Evolutionary conservation across 2,888 invertebrate species (phyloP).

Genomic region (Vandiemenella viatica): DNA sequence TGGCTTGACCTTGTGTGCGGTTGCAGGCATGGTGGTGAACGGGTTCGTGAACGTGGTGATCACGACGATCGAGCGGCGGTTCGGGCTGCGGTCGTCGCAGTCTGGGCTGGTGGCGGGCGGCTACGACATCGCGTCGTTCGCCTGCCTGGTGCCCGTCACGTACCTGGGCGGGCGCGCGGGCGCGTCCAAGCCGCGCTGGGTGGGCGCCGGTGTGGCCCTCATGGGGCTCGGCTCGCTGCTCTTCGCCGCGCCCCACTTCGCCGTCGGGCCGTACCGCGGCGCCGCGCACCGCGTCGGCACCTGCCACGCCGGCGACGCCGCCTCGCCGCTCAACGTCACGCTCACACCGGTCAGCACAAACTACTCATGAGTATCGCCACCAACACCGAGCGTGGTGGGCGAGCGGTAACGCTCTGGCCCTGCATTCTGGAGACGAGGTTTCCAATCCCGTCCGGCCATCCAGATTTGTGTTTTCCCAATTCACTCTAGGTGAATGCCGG

Average conservation of each 20-base stretch:
- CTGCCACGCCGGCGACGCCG: slow-evolving; percentile 19
- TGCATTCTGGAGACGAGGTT: too few species aligned
- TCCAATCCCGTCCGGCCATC: too few species aligned
- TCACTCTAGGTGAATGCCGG: too few species aligned
- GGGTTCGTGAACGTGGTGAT: slow-evolving; percentile 79
- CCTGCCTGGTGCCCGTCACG: slow-evolving; percentile 67
- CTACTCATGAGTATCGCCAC: too few species aligned
- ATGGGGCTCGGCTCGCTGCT: slow-evolving; percentile 61
- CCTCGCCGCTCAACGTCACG: too few species aligned
- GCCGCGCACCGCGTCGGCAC: slow-evolving; percentile 23
- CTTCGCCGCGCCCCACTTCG: slow-evolving; percentile 69
- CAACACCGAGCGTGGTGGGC: too few species aligned
- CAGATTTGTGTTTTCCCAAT: too few species aligned
- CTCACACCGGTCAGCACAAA: too few species aligned
- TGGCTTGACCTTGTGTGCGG: slow-evolving; percentile 9
- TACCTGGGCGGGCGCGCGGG: slow-evolving; percentile 63
- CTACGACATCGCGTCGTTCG: slow-evolving; percentile 76
- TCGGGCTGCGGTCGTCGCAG: slow-evolving; percentile 64
- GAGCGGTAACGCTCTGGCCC: too few species aligned
- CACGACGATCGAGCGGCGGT: slow-evolving; percentile 75
- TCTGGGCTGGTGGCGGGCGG: slow-evolving; percentile 71
- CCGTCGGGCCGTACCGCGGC: slow-evolving; percentile 49
- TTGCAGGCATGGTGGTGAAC: slow-evolving; percentile 68
- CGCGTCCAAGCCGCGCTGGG: slow-evolving; percentile 52
- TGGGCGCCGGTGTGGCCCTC: slow-evolving; percentile 59